Conservation (phyloP, 2,797 vertebrate genomes). For the Cottoperca gobio region DNA sequence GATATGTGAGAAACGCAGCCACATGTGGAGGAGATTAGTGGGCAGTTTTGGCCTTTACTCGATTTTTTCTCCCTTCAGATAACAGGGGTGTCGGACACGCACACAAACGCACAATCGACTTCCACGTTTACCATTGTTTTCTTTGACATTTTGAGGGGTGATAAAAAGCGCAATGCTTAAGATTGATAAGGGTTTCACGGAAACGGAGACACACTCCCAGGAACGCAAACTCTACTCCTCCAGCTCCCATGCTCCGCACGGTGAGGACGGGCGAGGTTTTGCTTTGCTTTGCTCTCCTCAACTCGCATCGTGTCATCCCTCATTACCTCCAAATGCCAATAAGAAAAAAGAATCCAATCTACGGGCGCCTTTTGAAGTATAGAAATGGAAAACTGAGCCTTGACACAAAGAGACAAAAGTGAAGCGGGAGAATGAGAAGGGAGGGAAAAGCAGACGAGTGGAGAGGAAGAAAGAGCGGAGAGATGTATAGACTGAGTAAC, state of each 20-base stretch:
- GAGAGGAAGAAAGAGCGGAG: constrained; percentile 17
- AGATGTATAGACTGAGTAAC: constrained; percentile 25
- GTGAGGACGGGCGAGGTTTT: constrained; percentile 14
- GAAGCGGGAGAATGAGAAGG: constrained; percentile 38
- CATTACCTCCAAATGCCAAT: constrained; percentile 67
- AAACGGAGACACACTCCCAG: not conserved
- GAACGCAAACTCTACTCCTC: constrained; percentile 7
- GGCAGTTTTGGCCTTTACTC: constrained; percentile 58
- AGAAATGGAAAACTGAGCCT: constrained; percentile 63
- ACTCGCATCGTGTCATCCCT: constrained; percentile 38
- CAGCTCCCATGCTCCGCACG: constrained; percentile 6
- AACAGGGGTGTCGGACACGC: constrained; percentile 50
- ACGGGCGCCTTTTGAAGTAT: constrained; percentile 71
- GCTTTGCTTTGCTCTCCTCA: constrained; percentile 50
- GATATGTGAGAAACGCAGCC: constrained; percentile 76
- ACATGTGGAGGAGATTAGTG: constrained; percentile 78
- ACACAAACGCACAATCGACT: constrained; percentile 52
- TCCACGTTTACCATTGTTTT: constrained; percentile 60
- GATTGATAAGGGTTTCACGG: not conserved
- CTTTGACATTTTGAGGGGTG: constrained; percentile 52
- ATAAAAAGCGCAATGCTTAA: constrained; percentile 34
- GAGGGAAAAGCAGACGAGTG: constrained; percentile 21
- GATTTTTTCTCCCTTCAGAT: constrained; percentile 65
- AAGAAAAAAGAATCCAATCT: constrained; percentile 75
- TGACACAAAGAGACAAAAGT: constrained; percentile 62